These are phyloP conservation scores for Cephus pulcher DNA, from an alignment of 2,888 invertebrate genomes.

Conservation along the genomic window DNA sequence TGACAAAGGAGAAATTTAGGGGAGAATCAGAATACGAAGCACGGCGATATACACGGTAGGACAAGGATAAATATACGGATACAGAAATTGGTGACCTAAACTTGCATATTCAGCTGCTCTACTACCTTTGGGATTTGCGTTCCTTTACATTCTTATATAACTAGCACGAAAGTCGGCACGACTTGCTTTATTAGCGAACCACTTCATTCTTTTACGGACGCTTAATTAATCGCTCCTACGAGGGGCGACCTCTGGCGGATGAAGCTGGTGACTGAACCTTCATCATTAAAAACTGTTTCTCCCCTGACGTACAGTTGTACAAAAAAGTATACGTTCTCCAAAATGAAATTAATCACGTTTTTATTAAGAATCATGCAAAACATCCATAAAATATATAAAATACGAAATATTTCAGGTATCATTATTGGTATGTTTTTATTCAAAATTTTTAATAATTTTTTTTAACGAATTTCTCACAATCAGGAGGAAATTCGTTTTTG, in stretches of 20 bases:
- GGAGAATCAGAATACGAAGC: background rate
- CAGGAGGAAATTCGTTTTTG: too few species aligned
- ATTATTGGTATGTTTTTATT: background rate
- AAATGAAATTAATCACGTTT: background rate
- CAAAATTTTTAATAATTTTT: background rate
- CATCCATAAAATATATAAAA: background rate
- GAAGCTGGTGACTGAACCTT: background rate
- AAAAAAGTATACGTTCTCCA: background rate
- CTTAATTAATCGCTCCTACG: background rate
- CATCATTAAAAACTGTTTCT: background rate
- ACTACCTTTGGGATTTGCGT: background rate
- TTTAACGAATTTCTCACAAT: too few species aligned
- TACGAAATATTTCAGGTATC: background rate
- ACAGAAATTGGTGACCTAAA: background rate
- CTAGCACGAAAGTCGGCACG: background rate
- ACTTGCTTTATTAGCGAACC: background rate
- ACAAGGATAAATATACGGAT: background rate
- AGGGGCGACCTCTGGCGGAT: background rate
- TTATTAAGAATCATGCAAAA: background rate
- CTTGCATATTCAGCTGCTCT: background rate
- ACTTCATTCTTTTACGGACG: background rate
- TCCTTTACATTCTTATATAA: background rate
- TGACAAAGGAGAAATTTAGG: background rate
- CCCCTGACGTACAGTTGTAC: background rate
- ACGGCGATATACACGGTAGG: background rate